Evolutionary conservation across 1,140 invertebrate species (phyloP), one percentile per base, ranked within the genome.

Genomic region (Teleogryllus occipitalis): DNA sequence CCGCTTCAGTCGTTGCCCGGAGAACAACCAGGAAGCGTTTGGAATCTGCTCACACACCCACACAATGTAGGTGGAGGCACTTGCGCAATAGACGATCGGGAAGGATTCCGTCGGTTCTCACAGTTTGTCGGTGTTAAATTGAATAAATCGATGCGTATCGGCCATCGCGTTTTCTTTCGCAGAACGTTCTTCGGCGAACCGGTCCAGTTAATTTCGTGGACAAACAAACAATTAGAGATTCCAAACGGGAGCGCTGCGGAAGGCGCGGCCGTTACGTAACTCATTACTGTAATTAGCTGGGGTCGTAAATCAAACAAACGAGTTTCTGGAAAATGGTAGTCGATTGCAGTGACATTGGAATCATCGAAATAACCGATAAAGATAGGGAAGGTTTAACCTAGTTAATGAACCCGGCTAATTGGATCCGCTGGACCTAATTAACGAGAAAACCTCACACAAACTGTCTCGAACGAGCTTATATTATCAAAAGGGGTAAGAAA

Each of bases 261-360:
- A 65, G 54, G 54, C 10, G 18, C 18, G 54, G 18, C 10, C 18
- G 54, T 65, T 65, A 65, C 54, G 54, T 65, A 65, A 65, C 54
- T 65, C 54, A 65, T 65, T 65, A 65, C 54, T 14, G 54, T 65
- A 65, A 65, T 65, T 65, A 65, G 18, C 10, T 18, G 54, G 18
- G 54, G 54, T 7, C 18, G 18, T 65, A 65, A 65, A 65, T 65
- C 54, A 65, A 65, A 65, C 54, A 65, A 65, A 65, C 54, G 54
- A 65, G 54, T 65, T 65, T 65, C 54, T 65, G 54, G 54, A 65
- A 65, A 65, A 65, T 65, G 54, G 54, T 65, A 18, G 54, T 65
- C 54, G 54, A 65, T 65, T 65, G 10, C 54, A 65, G 18, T 65
- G 54, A 65, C 54, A 65, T 65, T 65, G 54, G 54, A 65, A 65